Base-by-base conservation (phyloP, 2,888 invertebrate species). In the Mamestra brassicae region DNA sequence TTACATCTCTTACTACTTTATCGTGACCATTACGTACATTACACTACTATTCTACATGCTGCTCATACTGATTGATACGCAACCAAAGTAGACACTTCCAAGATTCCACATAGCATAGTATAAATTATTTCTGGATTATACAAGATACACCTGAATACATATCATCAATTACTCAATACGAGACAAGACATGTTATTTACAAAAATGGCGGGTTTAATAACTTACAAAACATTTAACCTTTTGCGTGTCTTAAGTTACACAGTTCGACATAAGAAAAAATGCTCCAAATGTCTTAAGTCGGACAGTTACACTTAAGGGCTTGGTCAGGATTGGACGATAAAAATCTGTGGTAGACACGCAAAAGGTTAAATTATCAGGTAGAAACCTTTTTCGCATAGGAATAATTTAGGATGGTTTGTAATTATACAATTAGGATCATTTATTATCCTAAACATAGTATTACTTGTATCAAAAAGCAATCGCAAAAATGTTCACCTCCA, bases 1-100 rank as follows among this genome's bases (percentile, higher is more conserved):
- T 96, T 96, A 96, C 96, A 96, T 92, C 91, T 90, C 92, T 94
- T 94, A 94, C 77, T 84, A 85, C 71, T 62, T 93, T 93, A 90
- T 93, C 93, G 93, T 94, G 94, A 94, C 93, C 92, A 87, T 92
- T 92, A 94, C 91, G 92, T 94, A 93, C 92, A 92, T 90, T 85
- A 88, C 68, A 89, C 91, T 91, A 91, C 89, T 93, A 95, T 90
- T 75, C 95, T 95, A 95, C 93, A 94, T 91, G 92, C 91, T 92
- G 91, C 90, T 92, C 89, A 85, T 89, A 89, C 83, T 81, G 87
- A 87, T 88, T 89, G 88, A 87, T 87, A 88, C 90, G 90, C 90
- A 91, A 89, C 87, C 75, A 75, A 86, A 85, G 83, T 80, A 84
- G 84, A 89, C 71, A 81, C 76, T 74, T 74, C 78, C 74, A 86